A percentile compares a stretch with the other conserved stretches of the same genome.
phyloP scores from a whole-genome alignment of 2,888 invertebrate species.

The Parnassius orleans region DNA sequence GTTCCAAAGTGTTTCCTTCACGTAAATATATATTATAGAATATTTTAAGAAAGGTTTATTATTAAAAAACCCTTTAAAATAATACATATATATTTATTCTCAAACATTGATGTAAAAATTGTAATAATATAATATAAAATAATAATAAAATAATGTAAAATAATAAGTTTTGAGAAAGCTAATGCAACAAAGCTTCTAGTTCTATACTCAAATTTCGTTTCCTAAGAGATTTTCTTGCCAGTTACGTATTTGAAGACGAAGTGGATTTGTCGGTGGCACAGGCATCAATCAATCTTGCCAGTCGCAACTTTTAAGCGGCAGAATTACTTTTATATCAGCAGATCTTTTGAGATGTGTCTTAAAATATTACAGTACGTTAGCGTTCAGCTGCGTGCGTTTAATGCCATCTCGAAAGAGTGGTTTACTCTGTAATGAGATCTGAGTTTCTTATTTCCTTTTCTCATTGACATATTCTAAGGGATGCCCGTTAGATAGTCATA shows the following conservation, averaged over 20 bases:
- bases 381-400: constrained; percentile 38
- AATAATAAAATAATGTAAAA: no score
- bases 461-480: constrained; percentile 31
- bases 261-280: constrained; percentile 65
- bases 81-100: no score
- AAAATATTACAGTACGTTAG: constrained; percentile 66
- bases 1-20: no score
- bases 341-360: constrained; percentile 53
- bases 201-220: constrained; percentile 2
- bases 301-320: constrained; percentile 63
- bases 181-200: background rate
- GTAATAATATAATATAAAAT: no score
- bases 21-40: no score
- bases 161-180: background rate
- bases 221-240: constrained; percentile 31
- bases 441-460: constrained; percentile 41
- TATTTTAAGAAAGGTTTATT: no score
- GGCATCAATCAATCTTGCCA: constrained; percentile 70
- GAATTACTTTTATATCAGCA: constrained; percentile 70
- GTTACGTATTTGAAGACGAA: constrained; percentile 47
- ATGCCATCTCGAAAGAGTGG: constrained; percentile 36
- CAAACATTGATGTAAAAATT: no score
- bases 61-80: no score
- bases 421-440: constrained; percentile 37
- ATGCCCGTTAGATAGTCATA: constrained; percentile 5